Percentiles rank a stretch among this genome's conserved stretches.
phyloP scores from a whole-genome alignment of 2,113 vertebrate genomes.

The Hiodon tergisus region DNA sequence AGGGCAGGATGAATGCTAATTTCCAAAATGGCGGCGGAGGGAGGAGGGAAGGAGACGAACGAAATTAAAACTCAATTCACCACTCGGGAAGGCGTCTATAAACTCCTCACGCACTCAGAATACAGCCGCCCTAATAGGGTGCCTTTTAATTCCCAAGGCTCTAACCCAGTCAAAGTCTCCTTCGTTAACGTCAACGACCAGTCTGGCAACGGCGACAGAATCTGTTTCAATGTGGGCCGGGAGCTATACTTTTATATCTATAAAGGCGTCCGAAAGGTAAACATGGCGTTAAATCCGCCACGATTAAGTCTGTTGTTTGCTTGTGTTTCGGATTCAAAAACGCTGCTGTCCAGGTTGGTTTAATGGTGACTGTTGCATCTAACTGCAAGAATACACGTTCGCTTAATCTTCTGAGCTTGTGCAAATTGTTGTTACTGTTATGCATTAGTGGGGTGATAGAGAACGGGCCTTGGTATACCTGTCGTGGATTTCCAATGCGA shows the following conservation, averaged over 20 bases:
- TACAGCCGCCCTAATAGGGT: constrained; percentile 97
- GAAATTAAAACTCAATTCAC: constrained; percentile 99
- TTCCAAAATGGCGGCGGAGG: constrained; percentile 99
- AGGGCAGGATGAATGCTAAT: constrained; percentile 96
- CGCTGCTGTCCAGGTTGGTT: no score
- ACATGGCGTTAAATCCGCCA: constrained; percentile 31
- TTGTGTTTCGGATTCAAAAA: not conserved
- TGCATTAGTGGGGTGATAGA: no score
- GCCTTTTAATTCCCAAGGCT: constrained; percentile 97
- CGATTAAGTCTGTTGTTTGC: constrained; percentile 25
- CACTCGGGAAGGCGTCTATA: constrained; percentile 96
- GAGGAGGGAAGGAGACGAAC: constrained; percentile 99
- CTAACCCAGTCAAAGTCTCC: constrained; percentile 94
- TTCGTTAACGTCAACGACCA: constrained; percentile 99
- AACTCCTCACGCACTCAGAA: constrained; percentile 95
- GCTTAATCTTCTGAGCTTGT: no score
- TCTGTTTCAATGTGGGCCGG: constrained; percentile 99
- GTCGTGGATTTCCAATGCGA: no score
- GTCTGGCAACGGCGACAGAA: constrained; percentile 96
- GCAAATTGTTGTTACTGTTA: no score
- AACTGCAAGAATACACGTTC: no score
- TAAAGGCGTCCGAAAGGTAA: constrained; percentile 99
- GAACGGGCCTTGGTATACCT: no score
- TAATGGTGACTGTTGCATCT: no score
- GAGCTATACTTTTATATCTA: constrained; percentile 99